A percentile compares a stretch with the other conserved stretches of the same genome.
Conservation (phyloP, 2,113 vertebrate genomes). For the Ochotona princeps region DNA sequence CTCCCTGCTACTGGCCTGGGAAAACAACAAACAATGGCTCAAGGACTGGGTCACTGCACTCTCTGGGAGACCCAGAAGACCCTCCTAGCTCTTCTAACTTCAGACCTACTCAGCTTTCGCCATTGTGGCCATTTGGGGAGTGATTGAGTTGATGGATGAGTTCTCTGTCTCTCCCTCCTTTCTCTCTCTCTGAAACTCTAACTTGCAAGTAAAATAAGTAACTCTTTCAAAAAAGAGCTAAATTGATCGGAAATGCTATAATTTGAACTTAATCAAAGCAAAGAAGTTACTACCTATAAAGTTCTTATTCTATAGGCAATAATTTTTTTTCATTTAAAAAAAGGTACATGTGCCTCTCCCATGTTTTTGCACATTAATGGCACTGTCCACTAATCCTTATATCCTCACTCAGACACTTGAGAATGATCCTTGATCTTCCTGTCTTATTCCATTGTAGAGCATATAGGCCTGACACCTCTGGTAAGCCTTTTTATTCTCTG, state of each 20-base stretch:
- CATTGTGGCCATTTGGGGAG: too few species aligned
- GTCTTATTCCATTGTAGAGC: not conserved
- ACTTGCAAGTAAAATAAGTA: too few species aligned
- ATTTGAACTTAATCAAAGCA: not conserved
- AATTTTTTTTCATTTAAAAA: not conserved
- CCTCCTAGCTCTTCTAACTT: too few species aligned
- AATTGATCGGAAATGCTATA: not conserved
- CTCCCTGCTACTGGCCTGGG: too few species aligned
- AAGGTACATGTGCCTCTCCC: not conserved
- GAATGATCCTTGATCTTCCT: not conserved
- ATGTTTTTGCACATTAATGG: not conserved
- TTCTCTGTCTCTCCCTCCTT: too few species aligned
- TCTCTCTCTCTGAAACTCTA: too few species aligned
- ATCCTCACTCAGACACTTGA: not conserved
- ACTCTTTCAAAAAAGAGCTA: not conserved
- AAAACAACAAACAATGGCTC: too few species aligned
- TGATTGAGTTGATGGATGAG: too few species aligned
- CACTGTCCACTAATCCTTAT: not conserved
- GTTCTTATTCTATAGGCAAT: not conserved
- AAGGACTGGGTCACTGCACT: too few species aligned
- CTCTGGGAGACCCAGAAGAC: too few species aligned
- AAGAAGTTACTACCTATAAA: not conserved
- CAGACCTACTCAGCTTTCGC: too few species aligned
- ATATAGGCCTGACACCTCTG: not conserved
- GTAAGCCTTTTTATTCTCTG: not conserved